phyloP scores from a whole-genome alignment of 2,113 vertebrate species.

The Entosphenus tridentatus region DNA sequence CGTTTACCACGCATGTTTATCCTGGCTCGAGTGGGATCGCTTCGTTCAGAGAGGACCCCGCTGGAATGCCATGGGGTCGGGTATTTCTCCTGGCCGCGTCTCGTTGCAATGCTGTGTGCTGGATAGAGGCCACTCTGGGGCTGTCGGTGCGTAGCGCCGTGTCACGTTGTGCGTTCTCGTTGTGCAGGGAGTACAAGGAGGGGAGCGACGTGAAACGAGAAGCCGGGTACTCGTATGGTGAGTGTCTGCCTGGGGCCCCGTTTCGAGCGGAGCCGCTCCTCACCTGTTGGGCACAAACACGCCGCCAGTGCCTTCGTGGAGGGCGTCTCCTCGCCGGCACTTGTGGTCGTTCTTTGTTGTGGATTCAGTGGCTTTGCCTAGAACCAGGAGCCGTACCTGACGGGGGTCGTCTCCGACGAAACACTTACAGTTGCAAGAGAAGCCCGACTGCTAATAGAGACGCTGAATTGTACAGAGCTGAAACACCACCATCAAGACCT shows the following conservation, averaged over 20 bases:
- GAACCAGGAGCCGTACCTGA: background rate
- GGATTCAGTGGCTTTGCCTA: background rate
- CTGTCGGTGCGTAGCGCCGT: too few species aligned
- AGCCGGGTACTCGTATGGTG: slow-evolving; percentile 68
- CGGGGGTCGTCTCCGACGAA: too few species aligned
- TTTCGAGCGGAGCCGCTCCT: too few species aligned
- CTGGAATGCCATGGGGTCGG: background rate
- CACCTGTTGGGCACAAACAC: too few species aligned
- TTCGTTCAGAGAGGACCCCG: background rate
- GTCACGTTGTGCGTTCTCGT: slow-evolving; percentile 6
- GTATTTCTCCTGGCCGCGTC: background rate
- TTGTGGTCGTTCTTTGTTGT: too few species aligned
- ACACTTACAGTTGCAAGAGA: too few species aligned
- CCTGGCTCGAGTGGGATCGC: too few species aligned
- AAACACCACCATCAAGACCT: background rate
- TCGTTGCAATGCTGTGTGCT: background rate
- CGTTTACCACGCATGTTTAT: too few species aligned
- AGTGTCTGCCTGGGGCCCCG: slow-evolving; percentile 17
- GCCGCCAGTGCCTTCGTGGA: too few species aligned
- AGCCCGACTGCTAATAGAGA: background rate
- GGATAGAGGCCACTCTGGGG: too few species aligned
- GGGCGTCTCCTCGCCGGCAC: background rate
- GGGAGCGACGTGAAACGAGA: slow-evolving; percentile 60
- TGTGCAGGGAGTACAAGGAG: slow-evolving; percentile 52
- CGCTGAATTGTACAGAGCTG: background rate